Percentiles rank a stretch among this genome's conserved stretches.
These are phyloP conservation scores for Diploptera punctata DNA, from an alignment of 2,888 invertebrate species.

Conservation along the genomic window DNA sequence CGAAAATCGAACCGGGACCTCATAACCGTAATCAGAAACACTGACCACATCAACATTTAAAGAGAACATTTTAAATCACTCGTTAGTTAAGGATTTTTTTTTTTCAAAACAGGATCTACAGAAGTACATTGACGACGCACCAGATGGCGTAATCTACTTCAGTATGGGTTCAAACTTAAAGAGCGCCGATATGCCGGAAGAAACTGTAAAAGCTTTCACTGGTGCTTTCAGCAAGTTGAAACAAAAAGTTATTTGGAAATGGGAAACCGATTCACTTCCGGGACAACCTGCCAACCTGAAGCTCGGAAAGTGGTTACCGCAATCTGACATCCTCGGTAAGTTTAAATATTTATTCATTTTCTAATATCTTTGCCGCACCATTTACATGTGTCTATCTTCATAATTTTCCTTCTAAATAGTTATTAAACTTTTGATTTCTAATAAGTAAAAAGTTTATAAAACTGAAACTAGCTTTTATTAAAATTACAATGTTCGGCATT, in stretches of 20 bases:
- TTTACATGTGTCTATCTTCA: no score
- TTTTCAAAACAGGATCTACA: conserved; percentile 63
- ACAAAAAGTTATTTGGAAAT: conserved; percentile 60
- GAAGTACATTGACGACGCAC: conserved; percentile 59
- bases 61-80: conserved; percentile 42
- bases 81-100: no score
- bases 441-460: no score
- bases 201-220: conserved; percentile 60
- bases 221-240: conserved; percentile 60
- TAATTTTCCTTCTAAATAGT: no score
- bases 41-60: no score
- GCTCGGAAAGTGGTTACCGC: conserved; percentile 70
- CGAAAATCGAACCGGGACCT: no score
- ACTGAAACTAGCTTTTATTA: no score
- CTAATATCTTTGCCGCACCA: no score
- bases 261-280: conserved; percentile 54
- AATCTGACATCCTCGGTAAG: conserved; percentile 66
- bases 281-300: conserved; percentile 58
- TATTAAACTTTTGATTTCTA: no score
- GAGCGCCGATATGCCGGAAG: conserved; percentile 59
- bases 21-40: no score
- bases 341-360: no score
- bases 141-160: conserved; percentile 63
- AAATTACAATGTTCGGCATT: no score
- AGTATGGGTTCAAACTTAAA: conserved; percentile 67